Conservation (phyloP, 2,888 invertebrate genomes). For the Parnassius apollo region DNA sequence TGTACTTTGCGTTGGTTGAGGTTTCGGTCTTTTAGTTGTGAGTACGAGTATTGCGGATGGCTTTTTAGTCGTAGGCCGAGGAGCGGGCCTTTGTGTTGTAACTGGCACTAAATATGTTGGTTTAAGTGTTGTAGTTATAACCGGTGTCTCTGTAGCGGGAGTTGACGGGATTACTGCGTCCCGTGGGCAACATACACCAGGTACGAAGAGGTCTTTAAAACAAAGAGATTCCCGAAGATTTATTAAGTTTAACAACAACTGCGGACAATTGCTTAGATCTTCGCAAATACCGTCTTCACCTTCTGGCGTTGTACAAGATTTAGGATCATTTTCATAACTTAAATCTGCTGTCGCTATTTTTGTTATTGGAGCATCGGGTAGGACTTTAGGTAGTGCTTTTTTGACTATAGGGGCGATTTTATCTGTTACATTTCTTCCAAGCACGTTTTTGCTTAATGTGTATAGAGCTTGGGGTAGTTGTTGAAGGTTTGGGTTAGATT, state of each 20-base stretch:
- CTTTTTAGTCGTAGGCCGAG: constrained; percentile 45
- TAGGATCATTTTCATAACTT: constrained; percentile 74
- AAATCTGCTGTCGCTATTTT: constrained; percentile 69
- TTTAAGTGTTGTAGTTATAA: constrained; percentile 59
- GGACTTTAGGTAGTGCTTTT: constrained; percentile 65
- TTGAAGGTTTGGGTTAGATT: constrained; percentile 64
- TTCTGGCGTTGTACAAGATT: constrained; percentile 90
- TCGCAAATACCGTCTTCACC: constrained; percentile 91
- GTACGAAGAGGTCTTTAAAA: constrained; percentile 94
- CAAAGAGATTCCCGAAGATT: constrained; percentile 92
- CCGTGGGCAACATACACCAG: constrained; percentile 94
- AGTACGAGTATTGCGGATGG: constrained; percentile 57
- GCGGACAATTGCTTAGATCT: constrained; percentile 93
- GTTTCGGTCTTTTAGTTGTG: constrained; percentile 56
- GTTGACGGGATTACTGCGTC: constrained; percentile 61
- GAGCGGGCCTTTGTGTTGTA: constrained; percentile 56
- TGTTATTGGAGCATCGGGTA: constrained; percentile 68
- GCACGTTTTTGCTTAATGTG: constrained; percentile 89
- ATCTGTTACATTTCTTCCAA: constrained; percentile 88
- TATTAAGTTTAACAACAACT: constrained; percentile 89
- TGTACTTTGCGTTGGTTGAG: constrained; percentile 47
- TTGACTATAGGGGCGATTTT: constrained; percentile 87
- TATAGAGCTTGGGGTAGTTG: constrained; percentile 87
- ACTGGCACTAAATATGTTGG: constrained; percentile 70
- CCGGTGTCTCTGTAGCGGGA: constrained; percentile 54